Evolutionary conservation across 2,113 vertebrate species (phyloP).

Genomic region (Lates calcarifer): DNA sequence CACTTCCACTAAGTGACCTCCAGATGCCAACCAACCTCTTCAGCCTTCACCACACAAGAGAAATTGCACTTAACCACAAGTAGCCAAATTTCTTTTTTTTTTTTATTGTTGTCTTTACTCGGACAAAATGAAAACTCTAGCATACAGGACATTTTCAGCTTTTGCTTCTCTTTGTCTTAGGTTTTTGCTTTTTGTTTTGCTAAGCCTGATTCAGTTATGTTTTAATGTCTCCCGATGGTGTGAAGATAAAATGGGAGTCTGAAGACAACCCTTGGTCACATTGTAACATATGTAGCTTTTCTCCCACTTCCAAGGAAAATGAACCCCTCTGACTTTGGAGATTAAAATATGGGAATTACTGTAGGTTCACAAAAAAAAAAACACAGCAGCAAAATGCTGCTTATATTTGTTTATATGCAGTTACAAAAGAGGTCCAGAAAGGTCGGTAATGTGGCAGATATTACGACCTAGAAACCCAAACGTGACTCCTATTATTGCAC

Average conservation of each 20-base stretch:
- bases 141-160: slow-evolving; percentile 4
- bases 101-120: slow-evolving; percentile 25
- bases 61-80: slow-evolving; percentile 81
- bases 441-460: slow-evolving; percentile 13
- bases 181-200: slow-evolving; percentile 28
- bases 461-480: slow-evolving; percentile 22
- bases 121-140: slow-evolving; percentile 41
- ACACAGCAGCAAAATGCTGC: slow-evolving; percentile 20
- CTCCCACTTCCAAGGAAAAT: slow-evolving; percentile 11
- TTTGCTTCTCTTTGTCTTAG: slow-evolving; percentile 17
- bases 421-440: not conserved
- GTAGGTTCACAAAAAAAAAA: not conserved
- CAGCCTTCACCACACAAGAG: slow-evolving; percentile 59
- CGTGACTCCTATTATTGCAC: slow-evolving; percentile 71
- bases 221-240: slow-evolving; percentile 17
- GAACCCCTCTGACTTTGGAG: slow-evolving; percentile 16
- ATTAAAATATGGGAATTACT: not conserved
- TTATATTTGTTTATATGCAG: slow-evolving; percentile 7
- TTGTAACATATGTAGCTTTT: slow-evolving; percentile 7
- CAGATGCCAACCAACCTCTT: slow-evolving; percentile 60
- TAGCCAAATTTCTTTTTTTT: slow-evolving; percentile 63
- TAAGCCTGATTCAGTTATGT: slow-evolving; percentile 4
- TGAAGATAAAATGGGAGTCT: slow-evolving; percentile 25
- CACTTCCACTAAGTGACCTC: slow-evolving; percentile 85
- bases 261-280: not conserved